phyloP scores from a whole-genome alignment of 2,888 invertebrate genomes.

The Melanchra persicariae region DNA sequence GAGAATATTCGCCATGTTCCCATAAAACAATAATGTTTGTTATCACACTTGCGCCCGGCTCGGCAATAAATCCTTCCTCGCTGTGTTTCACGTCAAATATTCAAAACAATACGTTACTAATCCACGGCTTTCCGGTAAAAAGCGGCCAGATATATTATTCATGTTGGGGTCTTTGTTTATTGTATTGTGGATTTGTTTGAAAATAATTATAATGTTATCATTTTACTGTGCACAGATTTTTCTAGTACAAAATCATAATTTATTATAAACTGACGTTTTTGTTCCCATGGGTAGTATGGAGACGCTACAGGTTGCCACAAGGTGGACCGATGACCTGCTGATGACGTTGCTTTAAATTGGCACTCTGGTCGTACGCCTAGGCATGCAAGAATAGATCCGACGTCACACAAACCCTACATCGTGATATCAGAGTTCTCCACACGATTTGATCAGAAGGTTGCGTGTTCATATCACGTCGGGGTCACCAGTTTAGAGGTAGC shows the following conservation, averaged over 20 bases:
- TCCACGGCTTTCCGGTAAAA: conserved; percentile 52
- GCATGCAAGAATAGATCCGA: too few species aligned
- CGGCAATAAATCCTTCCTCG: conserved; percentile 52
- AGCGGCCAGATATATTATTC: conserved; percentile 51
- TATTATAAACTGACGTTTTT: too few species aligned
- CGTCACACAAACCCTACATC: too few species aligned
- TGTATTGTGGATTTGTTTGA: conserved; percentile 40
- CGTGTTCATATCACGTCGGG: too few species aligned
- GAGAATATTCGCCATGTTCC: conserved; percentile 15
- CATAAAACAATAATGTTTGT: conserved; percentile 51
- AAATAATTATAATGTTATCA: conserved; percentile 1
- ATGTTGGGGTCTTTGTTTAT: conserved; percentile 37
- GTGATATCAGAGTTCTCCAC: too few species aligned
- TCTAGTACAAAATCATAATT: not conserved
- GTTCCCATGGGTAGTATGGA: too few species aligned
- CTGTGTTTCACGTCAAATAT: conserved; percentile 53
- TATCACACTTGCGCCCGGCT: conserved; percentile 33
- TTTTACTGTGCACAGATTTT: conserved; percentile 8
- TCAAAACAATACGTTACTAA: conserved; percentile 59
- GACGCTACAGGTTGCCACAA: too few species aligned
- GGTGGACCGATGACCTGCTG: too few species aligned
- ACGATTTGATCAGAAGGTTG: too few species aligned
- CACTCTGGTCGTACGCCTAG: too few species aligned
- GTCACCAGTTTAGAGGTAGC: too few species aligned
- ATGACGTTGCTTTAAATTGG: too few species aligned